Evolutionary conservation across 2,797 vertebrate species (phyloP), one percentile per base, ranked within the genome.

Genomic region (Characodon lateralis): DNA sequence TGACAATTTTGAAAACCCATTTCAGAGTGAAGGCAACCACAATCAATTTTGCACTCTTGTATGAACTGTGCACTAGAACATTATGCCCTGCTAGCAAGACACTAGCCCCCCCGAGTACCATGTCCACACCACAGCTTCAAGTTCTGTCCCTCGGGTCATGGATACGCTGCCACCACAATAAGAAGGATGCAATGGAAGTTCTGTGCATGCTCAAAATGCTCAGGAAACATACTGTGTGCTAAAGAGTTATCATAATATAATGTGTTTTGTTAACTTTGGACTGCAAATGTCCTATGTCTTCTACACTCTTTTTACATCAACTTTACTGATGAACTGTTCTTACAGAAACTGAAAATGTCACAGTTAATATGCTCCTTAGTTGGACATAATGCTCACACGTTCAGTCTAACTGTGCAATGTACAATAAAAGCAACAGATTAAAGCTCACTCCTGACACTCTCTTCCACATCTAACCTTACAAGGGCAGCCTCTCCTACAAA

Each of bases 401-500:
- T 51, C 28, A 55, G 83, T 81, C 78, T 65, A 72, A 87, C 56
- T 56, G 76, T 63, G 72, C 84, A 70, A 85, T 89, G 85, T 79
- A 78, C 72, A 75, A 20, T 76, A 76, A 31, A 70, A 78, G 82
- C 83, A 76, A 43, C 13, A 46, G 66, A 69, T 69, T 46, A 69
- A 69, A 69, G 66, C 66, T 68, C 39, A 14, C 22, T 68, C 39
- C 65, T 68, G 65, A 43, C 39, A 43, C 77, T 51, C 65, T 74
- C 31, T 3, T 77, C 80, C 76, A 71, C 73, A 81, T 84, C 71
- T 53, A 55, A 78, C 76, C 53, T 68, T 55, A 0, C 26, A 26
- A 58, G 73, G 71, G 51, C 56, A 56, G 80, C 83, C 72, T 61
- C 79, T 86, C 73, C 84, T 74, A 79, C 86, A 82, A 86, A 85